phyloP scores from a whole-genome alignment of 2,888 invertebrate species.

The Andricus curvator region DNA sequence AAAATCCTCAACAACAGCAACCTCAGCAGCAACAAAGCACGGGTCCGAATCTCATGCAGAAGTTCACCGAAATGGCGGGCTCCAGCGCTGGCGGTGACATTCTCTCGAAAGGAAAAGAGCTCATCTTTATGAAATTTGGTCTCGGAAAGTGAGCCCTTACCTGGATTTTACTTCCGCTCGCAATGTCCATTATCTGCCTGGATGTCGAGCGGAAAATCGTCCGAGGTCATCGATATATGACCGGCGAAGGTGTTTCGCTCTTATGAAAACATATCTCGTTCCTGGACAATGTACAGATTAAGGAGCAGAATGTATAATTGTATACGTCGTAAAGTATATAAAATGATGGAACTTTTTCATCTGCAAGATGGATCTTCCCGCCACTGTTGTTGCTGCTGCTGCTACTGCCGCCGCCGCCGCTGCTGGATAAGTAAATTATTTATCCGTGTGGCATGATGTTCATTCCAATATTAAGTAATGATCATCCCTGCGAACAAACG shows the following conservation, averaged over 20 bases:
- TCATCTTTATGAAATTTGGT: constrained; percentile 96
- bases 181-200: background rate
- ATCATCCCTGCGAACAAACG: constrained; percentile 26
- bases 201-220: background rate
- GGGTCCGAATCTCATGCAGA: constrained; percentile 91
- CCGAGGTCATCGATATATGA: constrained; percentile 42
- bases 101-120: constrained; percentile 94
- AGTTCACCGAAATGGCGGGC: constrained; percentile 90
- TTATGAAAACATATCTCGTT: constrained; percentile 52
- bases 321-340: constrained; percentile 2
- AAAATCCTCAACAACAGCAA: constrained; percentile 77
- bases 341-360: background rate
- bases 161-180: constrained; percentile 7
- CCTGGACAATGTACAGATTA: constrained; percentile 37
- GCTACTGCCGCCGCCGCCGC: constrained; percentile 50
- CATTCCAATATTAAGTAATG: constrained; percentile 45
- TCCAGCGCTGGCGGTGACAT: constrained; percentile 92
- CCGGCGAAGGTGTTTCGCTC: constrained; percentile 34
- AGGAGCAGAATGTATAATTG: constrained; percentile 7
- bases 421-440: constrained; percentile 47
- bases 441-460: constrained; percentile 52
- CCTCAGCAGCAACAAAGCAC: constrained; percentile 77
- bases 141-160: constrained; percentile 81
- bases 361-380: constrained; percentile 41
- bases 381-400: constrained; percentile 56